Conservation (phyloP, 2,888 invertebrate genomes). For the Thalpophila matura region DNA sequence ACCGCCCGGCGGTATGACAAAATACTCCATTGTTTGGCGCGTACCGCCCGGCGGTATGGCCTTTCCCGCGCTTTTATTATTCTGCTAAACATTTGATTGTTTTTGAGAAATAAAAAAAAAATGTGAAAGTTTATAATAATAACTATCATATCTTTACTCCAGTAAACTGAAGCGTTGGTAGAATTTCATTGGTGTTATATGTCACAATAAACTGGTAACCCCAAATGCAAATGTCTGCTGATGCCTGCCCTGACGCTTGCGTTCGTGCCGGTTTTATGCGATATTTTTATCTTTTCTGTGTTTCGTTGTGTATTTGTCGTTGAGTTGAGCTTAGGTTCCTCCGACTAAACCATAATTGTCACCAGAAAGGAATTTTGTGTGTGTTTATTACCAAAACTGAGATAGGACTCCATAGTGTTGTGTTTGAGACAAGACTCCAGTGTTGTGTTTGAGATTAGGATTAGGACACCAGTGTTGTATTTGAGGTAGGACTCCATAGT, state of each 20-base stretch:
- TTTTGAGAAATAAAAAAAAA: too few species aligned
- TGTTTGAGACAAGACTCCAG: conserved; percentile 7
- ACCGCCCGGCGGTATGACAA: too few species aligned
- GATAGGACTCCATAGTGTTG: conserved; percentile 15
- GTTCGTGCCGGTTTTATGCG: not conserved
- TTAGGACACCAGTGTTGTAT: too few species aligned
- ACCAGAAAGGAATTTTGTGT: conserved; percentile 1
- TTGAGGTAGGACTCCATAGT: conserved; percentile 16
- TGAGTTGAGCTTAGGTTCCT: conserved; percentile 9
- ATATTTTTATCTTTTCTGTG: conserved; percentile 8
- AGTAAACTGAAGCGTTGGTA: too few species aligned
- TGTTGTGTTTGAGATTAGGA: conserved; percentile 8
- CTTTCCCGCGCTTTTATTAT: too few species aligned
- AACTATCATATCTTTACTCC: too few species aligned
- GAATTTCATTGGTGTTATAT: not conserved
- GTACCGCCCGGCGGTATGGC: too few species aligned
- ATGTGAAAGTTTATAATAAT: too few species aligned
- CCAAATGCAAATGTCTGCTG: conserved; percentile 1
- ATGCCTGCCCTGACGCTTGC: not conserved
- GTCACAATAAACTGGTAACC: not conserved
- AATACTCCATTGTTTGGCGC: too few species aligned
- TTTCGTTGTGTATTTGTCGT: conserved; percentile 6
- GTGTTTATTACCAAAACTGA: not conserved
- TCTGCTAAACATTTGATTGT: too few species aligned
- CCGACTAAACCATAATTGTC: conserved; percentile 4